Percentiles rank a stretch among this genome's conserved stretches.
Conservation (phyloP, 1,140 invertebrate species). For the Drepana arcuata region DNA sequence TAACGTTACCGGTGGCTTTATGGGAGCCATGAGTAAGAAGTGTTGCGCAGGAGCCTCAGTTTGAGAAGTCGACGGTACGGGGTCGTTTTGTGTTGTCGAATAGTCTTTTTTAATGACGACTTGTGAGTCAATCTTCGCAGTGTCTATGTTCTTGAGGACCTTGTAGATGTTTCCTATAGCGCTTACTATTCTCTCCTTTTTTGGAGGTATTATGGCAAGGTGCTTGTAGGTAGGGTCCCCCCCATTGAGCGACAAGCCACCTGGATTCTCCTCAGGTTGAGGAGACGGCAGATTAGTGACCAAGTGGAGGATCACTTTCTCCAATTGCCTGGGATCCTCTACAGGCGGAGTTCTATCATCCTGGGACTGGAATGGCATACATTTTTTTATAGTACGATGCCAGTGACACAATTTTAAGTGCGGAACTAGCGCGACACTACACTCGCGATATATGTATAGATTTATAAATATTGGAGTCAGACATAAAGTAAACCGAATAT, state of each 20-base stretch:
- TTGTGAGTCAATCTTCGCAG: no score
- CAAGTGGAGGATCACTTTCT: slow-evolving; percentile 78
- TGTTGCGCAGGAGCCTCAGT: no score
- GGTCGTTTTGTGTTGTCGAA: no score
- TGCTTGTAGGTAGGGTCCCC: slow-evolving; percentile 15
- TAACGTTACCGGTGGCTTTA: no score
- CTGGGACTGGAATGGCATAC: background rate
- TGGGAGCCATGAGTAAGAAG: no score
- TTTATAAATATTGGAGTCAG: background rate
- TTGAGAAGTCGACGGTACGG: no score
- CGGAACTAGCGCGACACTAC: no score
- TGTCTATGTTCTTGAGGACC: slow-evolving; percentile 20
- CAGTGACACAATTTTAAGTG: no score
- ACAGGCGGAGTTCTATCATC: slow-evolving; percentile 34
- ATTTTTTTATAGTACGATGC: no score
- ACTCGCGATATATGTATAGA: slow-evolving; percentile 12
- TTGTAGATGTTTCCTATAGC: slow-evolving; percentile 67
- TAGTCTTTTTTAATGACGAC: no score
- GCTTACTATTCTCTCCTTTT: slow-evolving; percentile 61
- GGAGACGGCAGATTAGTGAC: slow-evolving; percentile 76
- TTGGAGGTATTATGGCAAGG: slow-evolving; percentile 67
- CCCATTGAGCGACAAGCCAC: background rate
- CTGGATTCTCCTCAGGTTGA: slow-evolving; percentile 8
- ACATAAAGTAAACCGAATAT: background rate
- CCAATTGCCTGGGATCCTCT: slow-evolving; percentile 77